Evolutionary conservation across 2,113 vertebrate species (phyloP).

Genomic region (Amazona guildingii): DNA sequence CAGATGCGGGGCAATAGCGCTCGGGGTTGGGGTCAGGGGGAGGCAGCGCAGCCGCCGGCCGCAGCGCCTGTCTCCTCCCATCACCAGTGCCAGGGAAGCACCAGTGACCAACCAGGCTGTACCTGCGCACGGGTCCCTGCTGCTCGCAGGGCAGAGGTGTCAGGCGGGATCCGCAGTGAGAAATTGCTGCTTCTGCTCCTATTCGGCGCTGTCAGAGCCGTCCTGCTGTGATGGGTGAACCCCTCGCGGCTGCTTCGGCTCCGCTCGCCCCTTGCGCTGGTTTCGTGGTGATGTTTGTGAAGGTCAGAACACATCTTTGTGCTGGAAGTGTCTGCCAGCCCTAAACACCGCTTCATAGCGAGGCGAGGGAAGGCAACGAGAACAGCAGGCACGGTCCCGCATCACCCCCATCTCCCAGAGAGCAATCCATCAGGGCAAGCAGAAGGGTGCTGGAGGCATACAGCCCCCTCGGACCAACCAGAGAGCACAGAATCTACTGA

Average conservation of each 20-base stretch:
- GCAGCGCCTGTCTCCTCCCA: constrained; percentile 10
- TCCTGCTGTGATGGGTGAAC: neutral
- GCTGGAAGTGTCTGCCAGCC: neutral
- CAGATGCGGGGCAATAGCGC: constrained; percentile 75
- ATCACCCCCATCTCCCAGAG: neutral
- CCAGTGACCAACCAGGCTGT: neutral
- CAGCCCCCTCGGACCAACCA: rapidly evolving
- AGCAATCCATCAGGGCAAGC: neutral
- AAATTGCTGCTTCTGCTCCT: neutral
- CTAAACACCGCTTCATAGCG: neutral
- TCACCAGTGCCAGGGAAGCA: constrained; percentile 35
- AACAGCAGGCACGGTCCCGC: neutral
- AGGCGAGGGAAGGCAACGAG: neutral
- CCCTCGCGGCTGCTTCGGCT: neutral
- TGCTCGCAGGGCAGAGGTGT: neutral
- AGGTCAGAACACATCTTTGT: neutral
- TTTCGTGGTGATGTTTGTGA: neutral
- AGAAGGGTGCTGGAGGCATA: neutral
- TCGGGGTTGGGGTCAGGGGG: constrained; percentile 70
- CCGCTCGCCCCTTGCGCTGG: neutral
- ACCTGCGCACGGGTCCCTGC: constrained; percentile 9
- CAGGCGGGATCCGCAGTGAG: neutral
- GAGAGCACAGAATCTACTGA: neutral
- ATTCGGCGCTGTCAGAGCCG: neutral
- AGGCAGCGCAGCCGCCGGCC: constrained; percentile 14